Conservation (phyloP, 2,113 vertebrate species). For the Psephotus haematonotus region DNA sequence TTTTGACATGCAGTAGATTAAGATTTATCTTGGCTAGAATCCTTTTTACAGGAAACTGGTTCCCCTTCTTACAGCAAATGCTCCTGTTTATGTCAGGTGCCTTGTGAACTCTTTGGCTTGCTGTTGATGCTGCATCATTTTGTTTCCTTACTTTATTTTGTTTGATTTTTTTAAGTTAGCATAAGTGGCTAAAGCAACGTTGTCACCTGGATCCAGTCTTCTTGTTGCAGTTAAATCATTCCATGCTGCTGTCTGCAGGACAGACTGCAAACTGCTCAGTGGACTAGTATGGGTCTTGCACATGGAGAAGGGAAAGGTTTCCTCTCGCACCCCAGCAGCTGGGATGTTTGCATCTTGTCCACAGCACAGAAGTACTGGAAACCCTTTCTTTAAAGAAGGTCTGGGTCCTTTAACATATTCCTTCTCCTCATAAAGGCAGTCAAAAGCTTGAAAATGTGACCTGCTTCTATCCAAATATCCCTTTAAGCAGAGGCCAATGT, state of each 20-base stretch:
- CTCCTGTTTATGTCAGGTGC: not conserved
- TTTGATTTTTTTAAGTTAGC: not conserved
- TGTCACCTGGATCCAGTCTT: not conserved
- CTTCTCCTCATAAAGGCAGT: not conserved
- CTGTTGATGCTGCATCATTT: not conserved
- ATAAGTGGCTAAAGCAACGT: not conserved
- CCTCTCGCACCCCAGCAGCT: not conserved
- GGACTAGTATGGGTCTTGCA: not conserved
- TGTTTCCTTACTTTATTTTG: not conserved
- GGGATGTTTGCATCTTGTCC: not conserved
- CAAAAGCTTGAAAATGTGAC: not conserved
- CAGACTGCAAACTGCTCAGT: not conserved
- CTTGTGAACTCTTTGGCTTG: not conserved
- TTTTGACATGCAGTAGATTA: not conserved
- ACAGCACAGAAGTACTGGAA: not conserved
- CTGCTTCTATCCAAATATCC: not conserved
- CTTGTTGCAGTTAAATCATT: not conserved
- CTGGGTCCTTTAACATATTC: not conserved
- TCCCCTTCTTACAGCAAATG: not conserved
- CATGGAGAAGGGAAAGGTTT: not conserved
- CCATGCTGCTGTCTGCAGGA: not conserved
- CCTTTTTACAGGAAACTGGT: not conserved
- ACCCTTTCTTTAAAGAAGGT: not conserved
- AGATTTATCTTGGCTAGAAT: not conserved
- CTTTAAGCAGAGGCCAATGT: not conserved